phyloP scores from a whole-genome alignment of 1,140 invertebrate species.

The Brachionus asplanchnoidis region DNA sequence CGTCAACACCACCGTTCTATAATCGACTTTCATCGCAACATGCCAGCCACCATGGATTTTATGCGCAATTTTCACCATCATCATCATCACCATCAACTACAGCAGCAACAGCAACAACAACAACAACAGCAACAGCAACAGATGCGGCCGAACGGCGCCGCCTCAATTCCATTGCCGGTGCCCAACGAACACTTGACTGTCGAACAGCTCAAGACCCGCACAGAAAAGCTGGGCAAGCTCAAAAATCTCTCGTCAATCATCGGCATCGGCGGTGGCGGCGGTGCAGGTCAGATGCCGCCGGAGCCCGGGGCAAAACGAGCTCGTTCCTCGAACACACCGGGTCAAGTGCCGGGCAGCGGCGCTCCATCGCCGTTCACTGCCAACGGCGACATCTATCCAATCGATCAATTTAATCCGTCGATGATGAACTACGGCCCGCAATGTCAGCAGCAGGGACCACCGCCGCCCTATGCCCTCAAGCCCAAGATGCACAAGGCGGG shows the following conservation, averaged over 20 bases:
- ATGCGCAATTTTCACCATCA: conserved; percentile 67
- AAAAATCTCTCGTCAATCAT: conserved; percentile 51
- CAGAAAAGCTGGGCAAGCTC: conserved; percentile 81
- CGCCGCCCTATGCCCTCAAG: conserved; percentile 28
- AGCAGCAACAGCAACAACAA: no score
- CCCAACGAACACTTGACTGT: conserved; percentile 69
- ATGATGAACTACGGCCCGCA: conserved; percentile 2
- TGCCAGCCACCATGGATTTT: conserved; percentile 88
- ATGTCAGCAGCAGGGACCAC: conserved; percentile 6
- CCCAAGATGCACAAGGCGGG: conserved; percentile 27
- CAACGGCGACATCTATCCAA: not conserved
- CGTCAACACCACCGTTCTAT: conserved; percentile 82
- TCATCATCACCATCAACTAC: not conserved
- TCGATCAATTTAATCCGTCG: not conserved
- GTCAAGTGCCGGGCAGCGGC: not conserved
- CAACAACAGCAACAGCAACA: not conserved
- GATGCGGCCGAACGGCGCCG: not conserved
- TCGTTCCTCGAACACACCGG: not conserved
- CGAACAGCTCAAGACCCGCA: conserved; percentile 84
- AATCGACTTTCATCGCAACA: conserved; percentile 87
- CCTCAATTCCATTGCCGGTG: not conserved
- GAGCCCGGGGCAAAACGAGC: conserved; percentile 4
- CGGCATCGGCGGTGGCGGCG: not conserved
- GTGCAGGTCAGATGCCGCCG: not conserved
- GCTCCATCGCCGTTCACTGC: not conserved